Evolutionary conservation across 2,888 invertebrate species (phyloP).

Genomic region (Mythimna lalbum): DNA sequence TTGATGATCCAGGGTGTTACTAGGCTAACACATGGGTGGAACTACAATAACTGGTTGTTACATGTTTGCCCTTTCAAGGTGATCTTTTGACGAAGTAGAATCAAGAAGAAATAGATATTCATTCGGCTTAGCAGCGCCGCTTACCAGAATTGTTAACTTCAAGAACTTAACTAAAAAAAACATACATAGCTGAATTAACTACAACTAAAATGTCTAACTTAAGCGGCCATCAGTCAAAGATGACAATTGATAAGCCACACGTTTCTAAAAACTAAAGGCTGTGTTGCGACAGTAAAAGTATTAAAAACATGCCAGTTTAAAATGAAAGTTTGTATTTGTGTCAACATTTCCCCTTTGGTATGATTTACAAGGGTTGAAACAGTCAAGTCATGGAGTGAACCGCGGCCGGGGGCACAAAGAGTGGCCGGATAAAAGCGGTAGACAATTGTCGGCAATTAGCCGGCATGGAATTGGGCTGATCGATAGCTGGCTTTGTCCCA

Average conservation of each 20-base stretch:
- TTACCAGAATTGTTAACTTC: not conserved
- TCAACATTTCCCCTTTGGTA: constrained; percentile 68
- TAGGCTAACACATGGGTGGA: not conserved
- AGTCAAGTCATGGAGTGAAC: constrained; percentile 72
- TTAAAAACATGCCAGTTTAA: constrained; percentile 53
- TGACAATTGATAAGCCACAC: constrained; percentile 34
- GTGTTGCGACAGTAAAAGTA: constrained; percentile 43
- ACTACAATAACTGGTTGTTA: not conserved
- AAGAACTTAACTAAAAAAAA: not conserved
- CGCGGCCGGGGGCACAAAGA: constrained; percentile 74
- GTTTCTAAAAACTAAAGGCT: constrained; percentile 42
- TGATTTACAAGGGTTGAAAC: constrained; percentile 73
- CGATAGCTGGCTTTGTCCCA: constrained; percentile 78
- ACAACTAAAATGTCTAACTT: constrained; percentile 23
- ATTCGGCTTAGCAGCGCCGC: not conserved
- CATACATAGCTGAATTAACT: constrained; percentile 4
- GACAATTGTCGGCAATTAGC: constrained; percentile 85
- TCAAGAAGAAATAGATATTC: not conserved
- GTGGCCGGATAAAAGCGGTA: constrained; percentile 77
- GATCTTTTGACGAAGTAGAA: not conserved
- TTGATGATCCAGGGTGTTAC: not conserved
- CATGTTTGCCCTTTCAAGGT: not conserved
- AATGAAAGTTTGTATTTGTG: constrained; percentile 67
- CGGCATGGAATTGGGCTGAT: constrained; percentile 78
- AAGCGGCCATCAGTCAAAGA: constrained; percentile 30